phyloP scores from a whole-genome alignment of 2,113 vertebrate genomes.

The Caranx melampygus region DNA sequence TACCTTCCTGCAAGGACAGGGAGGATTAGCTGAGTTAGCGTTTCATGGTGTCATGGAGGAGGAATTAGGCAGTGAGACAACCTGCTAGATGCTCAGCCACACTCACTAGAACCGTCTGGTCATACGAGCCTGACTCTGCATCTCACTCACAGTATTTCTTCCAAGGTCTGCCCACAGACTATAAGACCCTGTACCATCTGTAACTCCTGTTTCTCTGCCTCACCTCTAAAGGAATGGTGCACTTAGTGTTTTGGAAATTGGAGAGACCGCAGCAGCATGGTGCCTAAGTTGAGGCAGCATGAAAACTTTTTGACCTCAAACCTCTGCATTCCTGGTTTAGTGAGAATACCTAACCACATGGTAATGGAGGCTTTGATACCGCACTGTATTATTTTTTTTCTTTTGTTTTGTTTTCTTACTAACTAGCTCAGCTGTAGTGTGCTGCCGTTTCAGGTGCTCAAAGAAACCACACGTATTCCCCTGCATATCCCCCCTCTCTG shows the following conservation, averaged over 20 bases:
- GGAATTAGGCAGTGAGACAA: constrained; percentile 51
- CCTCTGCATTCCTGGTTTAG: constrained; percentile 72
- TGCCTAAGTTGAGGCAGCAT: constrained; percentile 65
- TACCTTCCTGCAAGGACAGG: constrained; percentile 55
- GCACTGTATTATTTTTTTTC: constrained; percentile 34
- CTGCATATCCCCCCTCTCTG: constrained; percentile 15
- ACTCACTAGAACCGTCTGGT: constrained; percentile 8
- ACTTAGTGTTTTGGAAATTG: constrained; percentile 71
- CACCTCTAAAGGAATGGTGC: constrained; percentile 49
- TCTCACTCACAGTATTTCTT: constrained; percentile 7
- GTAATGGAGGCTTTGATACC: constrained; percentile 44
- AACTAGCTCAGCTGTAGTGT: constrained; percentile 5
- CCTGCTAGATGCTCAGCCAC: constrained; percentile 44
- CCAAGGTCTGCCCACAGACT: background rate
- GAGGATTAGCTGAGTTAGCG: constrained; percentile 70
- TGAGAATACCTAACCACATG: constrained; percentile 62
- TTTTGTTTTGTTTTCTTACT: background rate
- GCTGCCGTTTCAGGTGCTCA: constrained; percentile 66
- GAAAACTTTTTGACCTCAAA: constrained; percentile 71
- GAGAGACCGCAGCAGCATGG: constrained; percentile 69
- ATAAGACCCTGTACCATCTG: constrained; percentile 17
- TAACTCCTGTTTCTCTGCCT: constrained; percentile 23
- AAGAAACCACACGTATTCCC: constrained; percentile 44
- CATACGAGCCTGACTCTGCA: constrained; percentile 2
- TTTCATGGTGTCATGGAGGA: constrained; percentile 48